These are phyloP conservation scores for Monoplex corrugatus DNA, from an alignment of 2,888 invertebrate genomes.

Conservation along the genomic window DNA sequence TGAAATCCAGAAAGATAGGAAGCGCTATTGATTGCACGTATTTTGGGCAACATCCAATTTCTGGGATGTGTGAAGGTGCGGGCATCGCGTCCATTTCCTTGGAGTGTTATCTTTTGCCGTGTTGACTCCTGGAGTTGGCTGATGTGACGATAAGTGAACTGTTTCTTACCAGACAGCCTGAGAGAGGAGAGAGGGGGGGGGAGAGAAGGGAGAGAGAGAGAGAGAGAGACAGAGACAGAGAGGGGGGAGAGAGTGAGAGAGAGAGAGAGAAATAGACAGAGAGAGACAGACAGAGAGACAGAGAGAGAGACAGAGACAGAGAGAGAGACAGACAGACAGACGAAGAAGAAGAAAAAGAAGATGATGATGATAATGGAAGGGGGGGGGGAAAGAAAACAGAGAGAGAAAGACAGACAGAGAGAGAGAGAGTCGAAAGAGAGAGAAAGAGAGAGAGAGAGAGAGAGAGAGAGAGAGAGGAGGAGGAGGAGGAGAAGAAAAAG, in stretches of 20 bases:
- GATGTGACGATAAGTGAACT: no score
- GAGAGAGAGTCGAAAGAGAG: slow-evolving; percentile 37
- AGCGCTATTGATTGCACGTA: no score
- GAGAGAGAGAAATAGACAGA: background rate
- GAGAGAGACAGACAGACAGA: background rate
- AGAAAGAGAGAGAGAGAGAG: slow-evolving; percentile 21
- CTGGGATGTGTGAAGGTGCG: no score
- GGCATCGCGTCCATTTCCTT: no score
- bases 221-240: background rate
- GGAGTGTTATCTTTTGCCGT: no score
- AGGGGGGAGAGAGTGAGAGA: background rate
- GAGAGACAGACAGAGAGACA: no score
- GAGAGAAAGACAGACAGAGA: slow-evolving; percentile 7
- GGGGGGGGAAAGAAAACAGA: background rate
- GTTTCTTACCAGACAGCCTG: no score
- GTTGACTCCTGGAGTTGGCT: background rate
- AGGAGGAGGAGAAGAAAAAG: no score
- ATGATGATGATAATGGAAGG: background rate
- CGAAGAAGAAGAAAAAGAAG: background rate
- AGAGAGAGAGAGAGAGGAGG: background rate
- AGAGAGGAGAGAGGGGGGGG: no score
- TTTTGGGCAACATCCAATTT: no score
- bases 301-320: background rate
- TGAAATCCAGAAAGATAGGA: no score
- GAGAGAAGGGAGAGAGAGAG: no score